A percentile compares a stretch with the other conserved stretches of the same genome.
phyloP scores from a whole-genome alignment of 2,113 vertebrate genomes.

The Hyperopisus bebe region DNA sequence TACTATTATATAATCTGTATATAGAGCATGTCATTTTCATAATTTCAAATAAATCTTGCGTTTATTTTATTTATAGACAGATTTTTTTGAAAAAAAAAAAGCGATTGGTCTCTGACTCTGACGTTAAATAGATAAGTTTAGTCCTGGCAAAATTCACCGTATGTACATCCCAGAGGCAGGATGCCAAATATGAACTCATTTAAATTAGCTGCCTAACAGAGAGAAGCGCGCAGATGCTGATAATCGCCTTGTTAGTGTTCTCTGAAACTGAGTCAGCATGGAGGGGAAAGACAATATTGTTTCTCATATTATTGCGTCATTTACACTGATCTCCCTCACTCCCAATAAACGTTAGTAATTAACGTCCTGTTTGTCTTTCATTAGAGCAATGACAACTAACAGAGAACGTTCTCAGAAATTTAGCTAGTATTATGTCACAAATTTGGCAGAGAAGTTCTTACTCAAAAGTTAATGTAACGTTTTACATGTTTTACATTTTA shows the following conservation, averaged over 20 bases:
- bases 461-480: background rate
- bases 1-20: background rate
- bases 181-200: constrained; percentile 31
- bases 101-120: constrained; percentile 15
- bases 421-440: background rate
- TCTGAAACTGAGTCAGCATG: constrained; percentile 11
- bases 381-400: constrained; percentile 42
- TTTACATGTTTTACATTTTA: background rate
- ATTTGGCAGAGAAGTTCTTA: background rate
- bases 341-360: constrained; percentile 54
- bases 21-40: background rate
- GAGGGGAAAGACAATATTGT: constrained; percentile 63
- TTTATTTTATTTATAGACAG: background rate
- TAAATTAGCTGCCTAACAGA: background rate
- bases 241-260: background rate
- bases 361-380: constrained; percentile 65
- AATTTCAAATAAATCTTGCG: background rate
- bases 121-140: constrained; percentile 63
- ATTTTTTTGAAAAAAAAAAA: too few relatives aligned
- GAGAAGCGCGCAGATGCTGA: background rate
- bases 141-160: constrained; percentile 52
- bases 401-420: background rate
- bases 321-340: constrained; percentile 39
- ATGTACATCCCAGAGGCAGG: constrained; percentile 47
- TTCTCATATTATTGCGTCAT: constrained; percentile 56